Base-by-base conservation (phyloP, 2,888 invertebrate genomes). In the Catocala nupta region DNA sequence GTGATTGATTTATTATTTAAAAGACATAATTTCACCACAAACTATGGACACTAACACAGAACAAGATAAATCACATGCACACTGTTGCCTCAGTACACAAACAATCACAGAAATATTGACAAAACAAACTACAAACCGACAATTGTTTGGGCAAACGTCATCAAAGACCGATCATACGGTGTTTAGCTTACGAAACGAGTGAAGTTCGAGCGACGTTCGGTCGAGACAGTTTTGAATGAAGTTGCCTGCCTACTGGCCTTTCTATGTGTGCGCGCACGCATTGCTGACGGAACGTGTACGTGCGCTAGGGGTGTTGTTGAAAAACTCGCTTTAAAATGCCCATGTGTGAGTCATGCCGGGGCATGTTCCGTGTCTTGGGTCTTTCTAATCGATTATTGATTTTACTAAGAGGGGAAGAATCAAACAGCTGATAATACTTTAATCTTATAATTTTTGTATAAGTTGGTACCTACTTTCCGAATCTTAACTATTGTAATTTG, bases 71-170 rank as follows among this genome's bases (percentile, higher is more conserved):
- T 56, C 81, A 83, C 83, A 68, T 62, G 75, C 49, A 66, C 73
- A 73, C 63, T 58, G 59, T 72, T 70, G 78, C 60, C 69, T 78
- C 73, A 71, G 65, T 74, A 73, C 75, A 82, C 80, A 80, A 80
- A 83, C 81, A 80, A 77, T 75, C 71, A 78, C 70, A 71, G 75
- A 79, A 77, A 73, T 91, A 92, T 92, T 90, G 90, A 92, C 90
- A 90, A 89, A 92, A 91, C 92, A 90, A 88, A 85, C 80, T 82
- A 77, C 78, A 81, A 82, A 84, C 86, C 76, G 81, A 83, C 83
- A 82, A 88, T 87, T 88, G 88, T 90, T 86, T 85, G 73, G 70
- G 65, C 63, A 82, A 87, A 91, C 91, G 92, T 93, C 91, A 91
- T 85, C 85, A 85, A 85, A 81, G 81, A 75, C 84, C 83, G 89